Evolutionary conservation across 2,888 invertebrate genomes (phyloP), one percentile per base, ranked within the genome.

Genomic region (Cantharis lateralis): DNA sequence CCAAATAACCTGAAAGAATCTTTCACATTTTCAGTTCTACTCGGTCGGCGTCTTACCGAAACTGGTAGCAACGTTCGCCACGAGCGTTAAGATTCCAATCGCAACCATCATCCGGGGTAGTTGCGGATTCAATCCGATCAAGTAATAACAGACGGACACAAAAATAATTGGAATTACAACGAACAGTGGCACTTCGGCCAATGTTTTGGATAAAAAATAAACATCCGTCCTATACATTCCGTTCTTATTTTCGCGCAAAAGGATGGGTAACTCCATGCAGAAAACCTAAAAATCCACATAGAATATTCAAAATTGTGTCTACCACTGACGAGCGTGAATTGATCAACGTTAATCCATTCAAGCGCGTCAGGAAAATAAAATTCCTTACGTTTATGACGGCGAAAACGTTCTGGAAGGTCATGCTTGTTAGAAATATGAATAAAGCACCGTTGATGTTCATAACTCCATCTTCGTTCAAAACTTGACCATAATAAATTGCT

Each of bases 371-470:
- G n/a, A n/a, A n/a, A n/a, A n/a, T n/a, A n/a, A n/a, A n/a, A 20
- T 4, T 20, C 1, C 95, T 92, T 88, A 98, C 98, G 87, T 95
- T 95, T 76, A 98, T 94, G 62, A 98, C 98, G 78, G 97, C 96
- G 85, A 97, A 97, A 15, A 97, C 93, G 87, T 97, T 97, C 84
- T 96, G 96, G 88, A 98, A 97, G 9, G 97, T 97, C 94, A 97
- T 95, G 85, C 96, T 97, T n/a, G 96, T 96, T 68, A 97, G 91
- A 86, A 97, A 94, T 85, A 97, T 93, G 87, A 97, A 98, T 75
- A 98, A 91, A 18, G 95, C 96, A 63, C 97, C 98, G 86, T 97
- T 98, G 80, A 98, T 95, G 87, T 98, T 98, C 93, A 95, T 95
- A 0, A 98, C 96, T 1, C 96, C 98, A 84, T 95, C 95, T 87